Conservation (phyloP, 2,888 invertebrate species). For the Xylocampa areola region DNA sequence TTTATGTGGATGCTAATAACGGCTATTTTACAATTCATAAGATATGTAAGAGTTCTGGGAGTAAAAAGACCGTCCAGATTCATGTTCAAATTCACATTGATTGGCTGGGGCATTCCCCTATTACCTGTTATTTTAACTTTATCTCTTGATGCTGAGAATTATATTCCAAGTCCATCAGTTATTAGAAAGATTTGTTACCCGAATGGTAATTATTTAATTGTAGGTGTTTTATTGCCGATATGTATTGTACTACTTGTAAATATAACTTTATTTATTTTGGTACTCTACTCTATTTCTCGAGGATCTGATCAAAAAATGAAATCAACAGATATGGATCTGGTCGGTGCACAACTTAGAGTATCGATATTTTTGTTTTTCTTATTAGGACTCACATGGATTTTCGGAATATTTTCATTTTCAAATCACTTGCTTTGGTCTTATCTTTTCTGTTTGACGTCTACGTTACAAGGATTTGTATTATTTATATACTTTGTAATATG, state of each 20-base stretch:
- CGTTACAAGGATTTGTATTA: constrained; percentile 90
- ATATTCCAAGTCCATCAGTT: constrained; percentile 72
- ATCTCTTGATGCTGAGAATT: constrained; percentile 81
- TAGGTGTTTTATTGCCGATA: constrained; percentile 88
- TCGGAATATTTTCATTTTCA: constrained; percentile 89
- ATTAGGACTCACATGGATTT: constrained; percentile 91
- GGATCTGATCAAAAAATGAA: constrained; percentile 88
- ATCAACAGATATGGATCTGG: constrained; percentile 76
- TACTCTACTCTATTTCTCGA: constrained; percentile 87
- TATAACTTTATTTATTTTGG: constrained; percentile 86
- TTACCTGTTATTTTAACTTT: constrained; percentile 88
- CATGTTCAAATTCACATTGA: constrained; percentile 90
- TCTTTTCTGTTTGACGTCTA: constrained; percentile 91
- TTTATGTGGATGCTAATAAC: constrained; percentile 94
- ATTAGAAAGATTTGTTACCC: constrained; percentile 87
- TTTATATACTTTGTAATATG: constrained; percentile 91
- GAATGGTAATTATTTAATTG: constrained; percentile 82
- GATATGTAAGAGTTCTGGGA: constrained; percentile 92
- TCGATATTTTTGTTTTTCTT: constrained; percentile 90
- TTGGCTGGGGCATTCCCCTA: constrained; percentile 91
- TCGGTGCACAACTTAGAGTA: constrained; percentile 87
- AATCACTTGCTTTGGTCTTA: constrained; percentile 89
- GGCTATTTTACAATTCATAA: constrained; percentile 91
- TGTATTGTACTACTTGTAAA: constrained; percentile 87
- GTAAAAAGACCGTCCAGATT: constrained; percentile 89